Evolutionary conservation across 2,888 invertebrate genomes (phyloP), one percentile per base, ranked within the genome.

Genomic region (Aspidiotus rigidus): DNA sequence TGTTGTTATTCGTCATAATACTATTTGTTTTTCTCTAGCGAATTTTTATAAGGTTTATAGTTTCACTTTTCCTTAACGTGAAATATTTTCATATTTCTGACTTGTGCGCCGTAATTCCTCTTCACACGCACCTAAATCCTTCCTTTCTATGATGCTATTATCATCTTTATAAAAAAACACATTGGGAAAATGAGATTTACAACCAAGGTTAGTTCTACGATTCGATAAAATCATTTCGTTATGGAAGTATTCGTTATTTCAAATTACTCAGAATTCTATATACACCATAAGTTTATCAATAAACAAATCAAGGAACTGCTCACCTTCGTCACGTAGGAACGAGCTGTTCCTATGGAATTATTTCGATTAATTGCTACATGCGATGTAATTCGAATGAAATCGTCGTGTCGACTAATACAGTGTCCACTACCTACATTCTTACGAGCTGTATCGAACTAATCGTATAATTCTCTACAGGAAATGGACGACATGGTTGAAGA

Each of bases 401-500:
- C 28, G 28, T 28, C 28, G 28, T 5, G 28, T 28, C 5, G 28
- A 28, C 28, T 28, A 28, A 28, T 28, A 28, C 28, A 3, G 28
- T 28, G 28, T 28, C 28, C 28, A 28, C 28, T 28, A 28, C 28
- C 28, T n/a, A n/a, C 28, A 28, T 1, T 28, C 28, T 28, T 28
- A 28, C 28, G 28, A 28, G 5, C 2, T 28, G 28, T 28, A 28
- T 28, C 28, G 28, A 28, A 28, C 28, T 28, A 28, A 28, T 28
- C 28, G 28, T 28, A 5, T 28, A 3, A 28, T 28, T 28, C 78
- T 28, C 77, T 78, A 78, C 79, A 78, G 81, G 81, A 80, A 84
- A 92, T 91, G 91, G 91, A 91, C 83, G 87, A 89, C 82, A 90
- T 92, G 87, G 91, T 90, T 81, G 91, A 92, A 83, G 92, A 92